phyloP scores from a whole-genome alignment of 2,797 vertebrate species.

The Cossypha polioptera region DNA sequence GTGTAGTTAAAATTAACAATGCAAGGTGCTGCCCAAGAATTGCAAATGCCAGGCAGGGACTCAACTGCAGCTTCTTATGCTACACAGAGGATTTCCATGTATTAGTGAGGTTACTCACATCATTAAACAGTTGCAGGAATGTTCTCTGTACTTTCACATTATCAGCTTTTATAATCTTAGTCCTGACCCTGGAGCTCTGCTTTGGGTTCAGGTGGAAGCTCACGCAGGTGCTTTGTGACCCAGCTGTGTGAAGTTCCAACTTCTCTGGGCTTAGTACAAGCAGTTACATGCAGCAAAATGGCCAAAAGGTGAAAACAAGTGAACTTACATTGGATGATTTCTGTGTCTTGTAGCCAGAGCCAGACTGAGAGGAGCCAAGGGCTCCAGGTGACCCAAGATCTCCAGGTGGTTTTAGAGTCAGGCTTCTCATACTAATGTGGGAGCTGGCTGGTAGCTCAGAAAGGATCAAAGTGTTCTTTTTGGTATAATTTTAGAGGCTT shows the following conservation, averaged over 20 bases:
- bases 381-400: not conserved
- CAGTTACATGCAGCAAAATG: not conserved
- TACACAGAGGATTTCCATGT: not conserved
- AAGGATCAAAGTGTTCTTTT: not conserved
- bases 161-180: constrained; percentile 6
- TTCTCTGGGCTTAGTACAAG: not conserved
- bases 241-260: not conserved
- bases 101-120: not conserved
- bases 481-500: not conserved
- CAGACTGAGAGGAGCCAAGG: not conserved
- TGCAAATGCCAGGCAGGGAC: not conserved
- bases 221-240: not conserved
- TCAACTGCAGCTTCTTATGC: not conserved
- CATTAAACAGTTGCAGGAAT: constrained; percentile 9
- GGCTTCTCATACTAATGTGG: not conserved
- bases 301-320: not conserved
- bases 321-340: not conserved
- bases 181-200: not conserved
- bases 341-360: not conserved
- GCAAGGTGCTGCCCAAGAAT: not conserved
- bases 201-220: not conserved
- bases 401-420: not conserved
- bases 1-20: not conserved
- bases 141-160: not conserved
- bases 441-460: not conserved